phyloP scores from a whole-genome alignment of 2,113 vertebrate species.

The Regulus satrapa region DNA sequence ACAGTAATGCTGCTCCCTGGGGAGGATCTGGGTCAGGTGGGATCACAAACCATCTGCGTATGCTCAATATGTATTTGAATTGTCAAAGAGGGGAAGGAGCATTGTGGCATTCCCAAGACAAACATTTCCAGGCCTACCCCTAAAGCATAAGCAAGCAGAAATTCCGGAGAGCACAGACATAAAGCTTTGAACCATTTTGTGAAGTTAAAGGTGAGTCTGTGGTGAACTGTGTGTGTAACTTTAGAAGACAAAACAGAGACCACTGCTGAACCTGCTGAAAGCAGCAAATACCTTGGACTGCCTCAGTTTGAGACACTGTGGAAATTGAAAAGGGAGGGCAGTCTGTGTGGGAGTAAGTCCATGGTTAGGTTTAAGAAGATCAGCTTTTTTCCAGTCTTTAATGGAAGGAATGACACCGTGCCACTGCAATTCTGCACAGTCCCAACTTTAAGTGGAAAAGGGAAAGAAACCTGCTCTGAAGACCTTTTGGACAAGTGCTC shows the following conservation, averaged over 20 bases:
- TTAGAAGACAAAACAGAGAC: not conserved
- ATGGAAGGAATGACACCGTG: not conserved
- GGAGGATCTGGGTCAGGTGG: not conserved
- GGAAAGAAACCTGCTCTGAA: not conserved
- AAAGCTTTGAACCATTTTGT: not conserved
- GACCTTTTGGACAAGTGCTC: not conserved
- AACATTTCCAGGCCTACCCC: not conserved
- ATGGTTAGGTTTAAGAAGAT: not conserved
- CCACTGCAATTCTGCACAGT: not conserved
- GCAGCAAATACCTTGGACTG: not conserved
- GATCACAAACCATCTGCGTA: not conserved
- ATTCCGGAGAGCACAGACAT: not conserved
- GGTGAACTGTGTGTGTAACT: not conserved
- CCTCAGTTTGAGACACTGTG: not conserved
- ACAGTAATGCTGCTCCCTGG: accelerated
- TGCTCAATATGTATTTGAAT: not conserved
- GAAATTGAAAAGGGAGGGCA: not conserved
- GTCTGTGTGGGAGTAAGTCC: accelerated
- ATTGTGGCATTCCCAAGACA: not conserved
- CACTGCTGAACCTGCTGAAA: not conserved
- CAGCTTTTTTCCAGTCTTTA: not conserved
- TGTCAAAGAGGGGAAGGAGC: not conserved
- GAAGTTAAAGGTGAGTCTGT: not conserved
- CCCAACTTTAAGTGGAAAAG: not conserved
- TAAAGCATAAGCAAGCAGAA: not conserved